Conservation (phyloP, 2,113 vertebrate genomes). For the Indri indri region DNA sequence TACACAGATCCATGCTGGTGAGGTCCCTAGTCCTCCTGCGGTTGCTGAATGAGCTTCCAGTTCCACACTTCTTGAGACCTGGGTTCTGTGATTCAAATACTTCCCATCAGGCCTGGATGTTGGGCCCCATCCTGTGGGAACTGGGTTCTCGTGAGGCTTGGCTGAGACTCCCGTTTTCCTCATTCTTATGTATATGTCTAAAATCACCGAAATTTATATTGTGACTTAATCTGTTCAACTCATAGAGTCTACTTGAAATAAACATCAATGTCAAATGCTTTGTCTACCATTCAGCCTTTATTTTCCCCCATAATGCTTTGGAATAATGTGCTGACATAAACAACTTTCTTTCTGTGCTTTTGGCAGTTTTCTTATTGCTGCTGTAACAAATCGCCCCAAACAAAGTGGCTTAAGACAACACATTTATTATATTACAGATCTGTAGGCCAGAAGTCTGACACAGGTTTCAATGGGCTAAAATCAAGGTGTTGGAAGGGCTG, state of each 20-base stretch:
- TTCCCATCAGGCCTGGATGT: not conserved
- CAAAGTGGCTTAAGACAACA: not conserved
- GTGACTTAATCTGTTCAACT: not conserved
- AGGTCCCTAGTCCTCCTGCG: not conserved
- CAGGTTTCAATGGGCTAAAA: not conserved
- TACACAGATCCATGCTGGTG: too few relatives aligned
- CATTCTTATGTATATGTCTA: not conserved
- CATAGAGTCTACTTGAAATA: not conserved
- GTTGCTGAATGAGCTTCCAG: not conserved
- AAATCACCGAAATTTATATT: not conserved
- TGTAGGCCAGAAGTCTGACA: not conserved
- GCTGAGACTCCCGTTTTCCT: not conserved
- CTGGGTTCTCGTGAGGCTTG: not conserved
- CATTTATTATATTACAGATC: not conserved
- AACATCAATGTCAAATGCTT: not conserved
- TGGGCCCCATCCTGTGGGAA: not conserved
- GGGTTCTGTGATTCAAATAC: not conserved
- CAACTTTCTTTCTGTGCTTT: not conserved
- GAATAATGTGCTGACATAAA: not conserved
- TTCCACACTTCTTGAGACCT: not conserved
- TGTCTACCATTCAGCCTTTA: not conserved
- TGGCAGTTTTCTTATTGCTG: not conserved
- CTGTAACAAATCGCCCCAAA: not conserved
- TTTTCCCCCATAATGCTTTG: not conserved
- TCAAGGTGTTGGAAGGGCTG: not conserved